Percentiles rank a stretch among this genome's conserved stretches.
Evolutionary conservation across 1,140 invertebrate species (phyloP).

Genomic region (Monochamus saltuarius): DNA sequence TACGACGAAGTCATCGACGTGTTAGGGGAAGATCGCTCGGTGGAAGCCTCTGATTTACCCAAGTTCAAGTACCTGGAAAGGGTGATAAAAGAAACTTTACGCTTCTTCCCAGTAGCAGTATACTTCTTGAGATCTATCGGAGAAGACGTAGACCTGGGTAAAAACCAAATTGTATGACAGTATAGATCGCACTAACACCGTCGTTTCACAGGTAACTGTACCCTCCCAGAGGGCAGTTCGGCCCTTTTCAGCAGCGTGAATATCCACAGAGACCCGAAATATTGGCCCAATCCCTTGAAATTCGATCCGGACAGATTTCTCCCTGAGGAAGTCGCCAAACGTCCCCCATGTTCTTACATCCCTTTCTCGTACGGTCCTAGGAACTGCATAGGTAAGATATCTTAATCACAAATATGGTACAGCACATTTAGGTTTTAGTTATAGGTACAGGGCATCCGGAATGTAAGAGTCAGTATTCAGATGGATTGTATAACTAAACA

Average conservation of each 20-base stretch:
- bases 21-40: slow-evolving; percentile 32
- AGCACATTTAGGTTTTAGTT: too few species aligned
- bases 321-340: slow-evolving; percentile 50
- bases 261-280: slow-evolving; percentile 58
- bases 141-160: slow-evolving; percentile 2
- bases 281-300: slow-evolving; percentile 60
- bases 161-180: neutral
- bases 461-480: too few species aligned
- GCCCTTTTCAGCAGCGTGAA: slow-evolving; percentile 33
- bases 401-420: too few species aligned
- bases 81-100: slow-evolving; percentile 4
- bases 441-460: too few species aligned
- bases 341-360: slow-evolving; percentile 56
- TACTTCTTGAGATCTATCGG: neutral
- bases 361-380: slow-evolving; percentile 63
- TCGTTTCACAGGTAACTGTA: slow-evolving; percentile 7
- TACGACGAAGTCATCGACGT: slow-evolving; percentile 34
- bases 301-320: slow-evolving; percentile 67
- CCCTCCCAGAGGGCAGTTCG: slow-evolving; percentile 12
- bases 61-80: slow-evolving; percentile 68
- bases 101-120: neutral
- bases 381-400: slow-evolving; percentile 59
- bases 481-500: too few species aligned
- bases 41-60: slow-evolving; percentile 56
- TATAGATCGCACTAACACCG: too few species aligned